Conservation (phyloP, 1,140 invertebrate species). For the Telenomus remus region DNA sequence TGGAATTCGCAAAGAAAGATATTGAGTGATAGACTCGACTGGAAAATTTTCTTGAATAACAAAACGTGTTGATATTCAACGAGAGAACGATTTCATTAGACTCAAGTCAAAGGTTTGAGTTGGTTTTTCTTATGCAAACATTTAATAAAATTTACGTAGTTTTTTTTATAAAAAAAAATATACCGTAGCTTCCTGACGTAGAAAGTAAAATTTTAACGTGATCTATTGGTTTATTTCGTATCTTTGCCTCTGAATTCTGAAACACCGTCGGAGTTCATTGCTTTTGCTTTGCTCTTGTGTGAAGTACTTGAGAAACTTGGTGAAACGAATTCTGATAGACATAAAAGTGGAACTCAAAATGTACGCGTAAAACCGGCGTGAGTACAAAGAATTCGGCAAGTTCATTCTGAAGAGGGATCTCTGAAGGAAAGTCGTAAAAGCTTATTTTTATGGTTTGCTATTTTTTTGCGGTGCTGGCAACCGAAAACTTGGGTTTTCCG, state of each 20-base stretch:
- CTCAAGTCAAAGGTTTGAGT: no score
- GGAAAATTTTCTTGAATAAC: no score
- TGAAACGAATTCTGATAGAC: conserved; percentile 47
- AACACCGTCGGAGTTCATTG: neutral
- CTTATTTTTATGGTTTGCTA: conserved; percentile 49
- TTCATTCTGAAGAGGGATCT: conserved; percentile 52
- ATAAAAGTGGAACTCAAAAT: conserved; percentile 47
- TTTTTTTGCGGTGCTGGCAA: conserved; percentile 37
- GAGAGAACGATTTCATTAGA: no score
- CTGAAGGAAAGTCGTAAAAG: conserved; percentile 47
- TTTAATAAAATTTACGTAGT: no score
- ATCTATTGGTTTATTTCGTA: no score
- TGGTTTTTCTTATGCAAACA: no score
- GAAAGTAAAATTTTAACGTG: no score
- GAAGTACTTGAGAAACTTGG: conserved; percentile 28
- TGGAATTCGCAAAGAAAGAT: neutral
- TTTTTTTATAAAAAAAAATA: no score
- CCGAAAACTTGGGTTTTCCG: conserved; percentile 48
- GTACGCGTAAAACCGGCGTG: conserved; percentile 42
- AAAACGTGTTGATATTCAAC: no score
- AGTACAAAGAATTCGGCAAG: conserved; percentile 56
- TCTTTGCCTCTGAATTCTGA: no score
- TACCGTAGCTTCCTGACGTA: no score
- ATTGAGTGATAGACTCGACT: no score
- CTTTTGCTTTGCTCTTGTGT: neutral